A percentile compares a stretch with the other conserved stretches of the same genome.
phyloP scores from a whole-genome alignment of 53 echinoderm and acorn worm species.

The Paelopatides confundens region DNA sequence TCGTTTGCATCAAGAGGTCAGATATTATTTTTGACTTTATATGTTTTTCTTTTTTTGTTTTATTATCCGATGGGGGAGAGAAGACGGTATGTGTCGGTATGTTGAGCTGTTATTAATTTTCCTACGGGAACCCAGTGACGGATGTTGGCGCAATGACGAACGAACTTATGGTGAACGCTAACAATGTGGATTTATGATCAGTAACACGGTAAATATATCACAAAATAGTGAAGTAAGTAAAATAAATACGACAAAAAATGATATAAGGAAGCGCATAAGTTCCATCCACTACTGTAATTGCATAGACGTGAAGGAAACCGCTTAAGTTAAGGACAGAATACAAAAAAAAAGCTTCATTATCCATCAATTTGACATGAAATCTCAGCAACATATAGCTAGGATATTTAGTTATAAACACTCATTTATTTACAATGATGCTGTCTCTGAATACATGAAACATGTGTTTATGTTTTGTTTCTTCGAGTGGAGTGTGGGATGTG shows the following conservation, averaged over 20 bases:
- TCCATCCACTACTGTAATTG: too few relatives aligned
- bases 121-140: not conserved
- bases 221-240: not conserved
- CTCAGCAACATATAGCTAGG: too few relatives aligned
- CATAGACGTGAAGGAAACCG: too few relatives aligned
- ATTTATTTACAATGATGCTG: too few relatives aligned
- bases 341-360: too few relatives aligned
- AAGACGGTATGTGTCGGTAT: not conserved
- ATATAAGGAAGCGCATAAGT: not conserved
- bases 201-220: slow-evolving; percentile 1
- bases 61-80: not conserved
- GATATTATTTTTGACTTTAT: not conserved
- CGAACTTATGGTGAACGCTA: not conserved
- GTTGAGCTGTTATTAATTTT: not conserved
- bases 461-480: too few relatives aligned
- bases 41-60: not conserved
- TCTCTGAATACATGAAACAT: too few relatives aligned
- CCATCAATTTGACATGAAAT: too few relatives aligned
- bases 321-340: too few relatives aligned
- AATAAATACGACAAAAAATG: slow-evolving; percentile 17
- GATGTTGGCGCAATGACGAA: not conserved
- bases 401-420: too few relatives aligned
- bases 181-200: slow-evolving; percentile 30
- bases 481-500: too few relatives aligned
- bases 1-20: too few relatives aligned